phyloP scores from a whole-genome alignment of 2,113 vertebrate genomes.

The Plotosus lineatus region DNA sequence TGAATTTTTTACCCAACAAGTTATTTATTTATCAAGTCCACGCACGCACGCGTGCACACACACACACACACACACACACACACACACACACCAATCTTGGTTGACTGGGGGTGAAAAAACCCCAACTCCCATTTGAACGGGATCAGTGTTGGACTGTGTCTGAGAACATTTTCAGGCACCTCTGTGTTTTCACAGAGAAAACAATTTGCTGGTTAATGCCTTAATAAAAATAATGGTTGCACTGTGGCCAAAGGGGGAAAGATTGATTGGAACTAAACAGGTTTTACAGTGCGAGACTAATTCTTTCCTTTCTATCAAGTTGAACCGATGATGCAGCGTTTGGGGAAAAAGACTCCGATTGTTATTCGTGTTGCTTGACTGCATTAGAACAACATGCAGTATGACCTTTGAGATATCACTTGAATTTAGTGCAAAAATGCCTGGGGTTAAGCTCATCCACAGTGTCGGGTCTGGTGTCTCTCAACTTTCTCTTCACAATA shows the following conservation, averaged over 20 bases:
- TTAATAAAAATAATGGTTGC: not conserved
- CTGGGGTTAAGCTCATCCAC: too few relatives aligned
- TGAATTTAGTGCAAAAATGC: not conserved
- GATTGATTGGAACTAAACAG: not conserved
- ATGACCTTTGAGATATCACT: not conserved
- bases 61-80: too few relatives aligned
- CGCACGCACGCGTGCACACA: too few relatives aligned
- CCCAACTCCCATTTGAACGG: not conserved
- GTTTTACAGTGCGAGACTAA: not conserved
- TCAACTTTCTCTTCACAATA: too few relatives aligned
- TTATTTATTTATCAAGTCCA: not conserved
- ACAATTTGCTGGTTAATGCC: not conserved
- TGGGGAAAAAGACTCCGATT: not conserved
- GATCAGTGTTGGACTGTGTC: not conserved
- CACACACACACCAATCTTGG: too few relatives aligned
- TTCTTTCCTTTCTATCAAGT: not conserved
- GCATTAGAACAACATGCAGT: not conserved
- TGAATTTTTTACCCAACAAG: not conserved
- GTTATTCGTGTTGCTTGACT: not conserved
- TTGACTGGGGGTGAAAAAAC: not conserved
- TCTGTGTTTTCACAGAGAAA: not conserved
- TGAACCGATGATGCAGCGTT: not conserved
- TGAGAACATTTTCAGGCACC: not conserved
- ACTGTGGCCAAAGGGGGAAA: not conserved
- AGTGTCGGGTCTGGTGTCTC: too few relatives aligned